Percentiles rank a stretch among this genome's conserved stretches.
These are phyloP conservation scores for Ceratina japonica DNA, from an alignment of 1,140 invertebrate genomes.

Conservation along the genomic window DNA sequence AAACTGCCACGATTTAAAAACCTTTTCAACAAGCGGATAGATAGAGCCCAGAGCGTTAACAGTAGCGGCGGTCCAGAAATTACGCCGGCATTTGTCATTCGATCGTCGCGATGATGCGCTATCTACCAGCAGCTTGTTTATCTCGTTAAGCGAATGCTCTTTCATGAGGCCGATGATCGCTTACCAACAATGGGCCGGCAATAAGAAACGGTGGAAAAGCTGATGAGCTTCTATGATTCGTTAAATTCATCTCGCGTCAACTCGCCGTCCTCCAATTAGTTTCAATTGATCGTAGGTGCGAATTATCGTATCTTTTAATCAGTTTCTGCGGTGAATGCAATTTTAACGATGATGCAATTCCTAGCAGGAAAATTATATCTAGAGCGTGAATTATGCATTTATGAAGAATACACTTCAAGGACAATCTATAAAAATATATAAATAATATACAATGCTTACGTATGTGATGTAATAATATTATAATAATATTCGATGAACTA, in stretches of 20 bases:
- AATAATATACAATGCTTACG: too few species aligned
- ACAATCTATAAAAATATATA: too few species aligned
- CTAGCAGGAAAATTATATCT: too few species aligned
- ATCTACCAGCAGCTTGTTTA: conserved; percentile 52
- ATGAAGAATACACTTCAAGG: too few species aligned
- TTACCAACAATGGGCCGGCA: not conserved
- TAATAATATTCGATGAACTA: too few species aligned
- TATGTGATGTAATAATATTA: too few species aligned
- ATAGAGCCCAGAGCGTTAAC: not conserved
- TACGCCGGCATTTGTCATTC: conserved; percentile 67
- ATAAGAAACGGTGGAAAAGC: not conserved
- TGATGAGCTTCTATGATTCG: not conserved
- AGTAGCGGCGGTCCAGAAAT: conserved; percentile 65
- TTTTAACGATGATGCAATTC: too few species aligned
- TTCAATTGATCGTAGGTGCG: conserved; percentile 58
- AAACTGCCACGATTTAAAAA: not conserved
- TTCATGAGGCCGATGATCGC: conserved; percentile 19
- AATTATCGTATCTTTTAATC: conserved; percentile 22
- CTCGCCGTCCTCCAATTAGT: conserved; percentile 34
- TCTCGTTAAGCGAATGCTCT: conserved; percentile 49
- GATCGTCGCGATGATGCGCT: conserved; percentile 53
- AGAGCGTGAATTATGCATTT: too few species aligned
- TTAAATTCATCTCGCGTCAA: not conserved
- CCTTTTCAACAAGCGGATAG: conserved; percentile 10
- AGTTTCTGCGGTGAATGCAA: conserved; percentile 33